Base-by-base conservation (phyloP, 2,888 invertebrate genomes). In the Helleia helle region DNA sequence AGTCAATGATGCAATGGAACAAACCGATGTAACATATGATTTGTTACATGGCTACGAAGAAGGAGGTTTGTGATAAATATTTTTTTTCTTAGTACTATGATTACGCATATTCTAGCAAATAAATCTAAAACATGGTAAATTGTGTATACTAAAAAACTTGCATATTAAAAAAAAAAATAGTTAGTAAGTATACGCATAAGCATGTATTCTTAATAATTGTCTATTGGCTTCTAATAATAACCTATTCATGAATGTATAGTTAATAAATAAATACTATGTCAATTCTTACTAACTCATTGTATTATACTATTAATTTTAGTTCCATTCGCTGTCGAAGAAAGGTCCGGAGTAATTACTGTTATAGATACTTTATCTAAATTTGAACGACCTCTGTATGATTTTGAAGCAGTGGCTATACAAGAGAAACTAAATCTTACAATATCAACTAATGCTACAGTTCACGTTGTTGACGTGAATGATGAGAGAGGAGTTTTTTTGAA, bases 261-360 rank as follows among this genome's bases (percentile, higher is more conserved):
- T n/a, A n/a, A n/a, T n/a, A n/a, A n/a, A n/a, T n/a, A n/a, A n/a
- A n/a, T n/a, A n/a, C n/a, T n/a, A n/a, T n/a, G n/a, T n/a, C n/a
- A n/a, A n/a, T n/a, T n/a, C n/a, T n/a, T n/a, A n/a, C n/a, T n/a
- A n/a, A n/a, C n/a, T 30, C 4, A 8, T 14, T 12, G 4, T 8
- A 25, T 12, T 24, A 22, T 26, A n/a, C n/a, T n/a, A 15, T 26
- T 22, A 11, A 15, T 85, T 80, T 8, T 71, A 92, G 95, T 95
- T n/a, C 96, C 96, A 3, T 95, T 96, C 71, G 95, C 93, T 2
- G 93, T 96, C 14, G 95, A 95, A 76, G 94, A 95, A 65, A 86
- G 90, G 45, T 93, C 94, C 0, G 96, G 96, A 3, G 93, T 93
- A 0, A 94, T 96, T 34, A 94, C 94, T 1, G 93, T 96, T 0